Base-by-base conservation (phyloP, 2,888 invertebrate genomes). In the Tachina grossa region DNA sequence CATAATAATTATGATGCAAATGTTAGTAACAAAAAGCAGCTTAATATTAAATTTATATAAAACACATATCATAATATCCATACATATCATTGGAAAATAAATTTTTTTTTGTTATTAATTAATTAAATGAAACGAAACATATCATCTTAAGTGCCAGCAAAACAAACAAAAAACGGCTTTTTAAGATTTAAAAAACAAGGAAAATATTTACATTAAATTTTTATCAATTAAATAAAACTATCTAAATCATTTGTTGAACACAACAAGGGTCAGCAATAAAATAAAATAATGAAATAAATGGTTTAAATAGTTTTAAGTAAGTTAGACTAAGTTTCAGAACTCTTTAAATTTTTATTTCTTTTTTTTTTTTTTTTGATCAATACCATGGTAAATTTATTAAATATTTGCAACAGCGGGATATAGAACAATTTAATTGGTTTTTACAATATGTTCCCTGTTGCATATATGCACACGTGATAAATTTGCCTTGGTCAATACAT, bases 61-160 rank as follows among this genome's bases (percentile, higher is more conserved):
- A 53, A 41, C 9, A 13, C 43, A 39, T 11, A n/a, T n/a, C 13
- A 59, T 39, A 61, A 72, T 41, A 79, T 66, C 74, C 77, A 63
- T 41, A 71, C 84, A 82, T 84, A 81, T 80, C 78, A 83, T 81
- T 49, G 49, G 11, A 65, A 49, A 77, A 45, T 61, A 41, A 1
- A 65, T 45, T 49, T 55, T 57, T 49, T 72, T 39, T 74, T 22
- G n/a, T 57, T 31, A 61, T n/a, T 31, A 79, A 49, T 22, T 69
- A 22, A 55, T 53, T 45, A 45, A 79, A 55, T 9, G 69, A 83
- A 80, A 85, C 81, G 78, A 85, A 85, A 83, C 85, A 85, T 85
- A 85, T 85, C 85, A 83, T 83, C 61, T 83, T 85, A 83, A 85
- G 85, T 85, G 85, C 85, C 85, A 85, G 76, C 76, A 72, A 49